Evolutionary conservation across 1,140 invertebrate genomes (phyloP), one percentile per base, ranked within the genome.

Genomic region (Drosophila sucinea): DNA sequence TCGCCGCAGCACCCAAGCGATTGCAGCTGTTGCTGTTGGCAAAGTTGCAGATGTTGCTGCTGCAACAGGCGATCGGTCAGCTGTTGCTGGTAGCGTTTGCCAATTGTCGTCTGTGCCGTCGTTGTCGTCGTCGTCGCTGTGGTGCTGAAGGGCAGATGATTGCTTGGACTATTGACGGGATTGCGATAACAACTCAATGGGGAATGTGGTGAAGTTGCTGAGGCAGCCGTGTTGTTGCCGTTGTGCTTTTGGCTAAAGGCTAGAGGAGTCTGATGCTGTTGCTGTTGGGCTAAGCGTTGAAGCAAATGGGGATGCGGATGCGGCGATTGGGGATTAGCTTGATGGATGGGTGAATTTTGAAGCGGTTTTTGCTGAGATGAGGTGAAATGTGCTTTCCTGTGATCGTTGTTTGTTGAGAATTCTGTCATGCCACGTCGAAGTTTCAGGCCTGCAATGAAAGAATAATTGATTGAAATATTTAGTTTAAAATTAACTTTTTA

Each of bases 391-490:
- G 90, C 81, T 80, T 75, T 91, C 70, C 79, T 91, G 74, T 86
- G 75, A 60, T 84, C 80, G 91, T 91, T 90, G 72, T 71, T 79
- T 77, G 91, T 92, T 83, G 91, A 91, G 83, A 92, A 81, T 91
- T 92, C 91, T 82, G 91, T 92, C 91, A 92, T 92, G 77, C 91
- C 91, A 92, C 91, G 91, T 83, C 83, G 83, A 79, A 84, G 70
- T 90, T 92, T 90, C 61, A 69, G 56, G 83, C 91, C 91, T 92
- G 79, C 35, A 92, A 91, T 0, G 11, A 1, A 8, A 32, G 55
- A 3, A 65, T 27, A 60, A 1, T 11, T 38, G 8, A 17, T 17
- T 0, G 17, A 17, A 7, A 32, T 3, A 55, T 61, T 66, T 56
- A 56, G 25, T 65, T 35, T 32, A 35, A 38, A 58, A 58, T 35